phyloP scores from a whole-genome alignment of 1,140 invertebrate genomes.

The Aphelenchoides fujianensis region DNA sequence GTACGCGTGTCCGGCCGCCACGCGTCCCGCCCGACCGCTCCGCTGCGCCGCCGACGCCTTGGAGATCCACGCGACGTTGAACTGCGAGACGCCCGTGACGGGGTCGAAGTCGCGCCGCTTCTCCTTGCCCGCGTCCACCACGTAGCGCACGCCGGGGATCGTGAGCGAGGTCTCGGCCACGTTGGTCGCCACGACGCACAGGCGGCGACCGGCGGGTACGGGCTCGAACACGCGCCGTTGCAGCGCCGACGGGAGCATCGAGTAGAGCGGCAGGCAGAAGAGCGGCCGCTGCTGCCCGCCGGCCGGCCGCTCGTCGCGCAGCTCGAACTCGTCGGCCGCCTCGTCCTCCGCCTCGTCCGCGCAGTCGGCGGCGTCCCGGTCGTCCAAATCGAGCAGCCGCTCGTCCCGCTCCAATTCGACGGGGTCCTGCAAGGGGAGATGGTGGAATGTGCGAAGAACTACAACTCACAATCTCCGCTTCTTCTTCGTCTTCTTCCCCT shows the following conservation, averaged over 20 bases:
- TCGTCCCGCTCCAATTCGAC: conserved; percentile 5
- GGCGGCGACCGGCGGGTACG: conserved; percentile 72
- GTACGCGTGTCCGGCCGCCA: conserved; percentile 57
- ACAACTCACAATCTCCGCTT: conserved; percentile 29
- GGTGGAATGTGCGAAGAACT: background rate
- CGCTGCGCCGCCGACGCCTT: conserved; percentile 91
- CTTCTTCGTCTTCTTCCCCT: too few relatives aligned
- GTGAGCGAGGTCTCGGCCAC: conserved; percentile 96
- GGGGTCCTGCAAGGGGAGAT: background rate
- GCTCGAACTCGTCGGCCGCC: background rate
- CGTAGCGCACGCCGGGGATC: conserved; percentile 84
- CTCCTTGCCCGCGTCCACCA: conserved; percentile 83
- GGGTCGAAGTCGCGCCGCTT: conserved; percentile 69
- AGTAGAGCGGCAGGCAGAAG: conserved; percentile 90
- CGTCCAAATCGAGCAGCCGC: conserved; percentile 7
- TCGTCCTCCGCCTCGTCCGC: background rate
- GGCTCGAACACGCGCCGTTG: conserved; percentile 80
- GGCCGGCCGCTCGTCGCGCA: background rate
- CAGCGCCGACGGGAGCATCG: conserved; percentile 77
- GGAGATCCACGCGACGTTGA: conserved; percentile 81
- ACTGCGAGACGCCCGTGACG: conserved; percentile 85
- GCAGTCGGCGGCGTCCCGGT: conserved; percentile 4
- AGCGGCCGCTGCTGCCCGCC: conserved; percentile 66
- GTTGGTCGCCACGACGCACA: conserved; percentile 93
- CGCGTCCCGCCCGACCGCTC: conserved; percentile 77